Percentiles rank a stretch among this genome's conserved stretches.
phyloP scores from a whole-genome alignment of 2,113 vertebrate species.

The Scolopax mira region DNA sequence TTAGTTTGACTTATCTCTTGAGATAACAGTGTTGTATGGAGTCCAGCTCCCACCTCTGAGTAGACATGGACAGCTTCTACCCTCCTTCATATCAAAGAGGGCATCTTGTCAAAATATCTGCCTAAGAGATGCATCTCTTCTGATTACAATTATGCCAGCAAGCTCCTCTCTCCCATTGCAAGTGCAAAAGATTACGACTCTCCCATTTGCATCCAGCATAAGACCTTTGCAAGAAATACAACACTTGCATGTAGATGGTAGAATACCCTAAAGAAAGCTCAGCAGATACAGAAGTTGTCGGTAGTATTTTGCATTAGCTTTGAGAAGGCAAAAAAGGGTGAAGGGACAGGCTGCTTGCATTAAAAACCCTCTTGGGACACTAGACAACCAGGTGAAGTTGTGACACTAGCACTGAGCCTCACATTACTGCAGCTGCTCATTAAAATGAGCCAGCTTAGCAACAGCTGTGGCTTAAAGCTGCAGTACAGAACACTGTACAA shows the following conservation, averaged over 20 bases:
- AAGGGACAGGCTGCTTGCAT: not conserved
- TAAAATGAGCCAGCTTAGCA: not conserved
- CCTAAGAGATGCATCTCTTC: not conserved
- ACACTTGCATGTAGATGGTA: fast-evolving
- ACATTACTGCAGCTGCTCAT: not conserved
- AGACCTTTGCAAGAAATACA: not conserved
- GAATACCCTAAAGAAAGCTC: not conserved
- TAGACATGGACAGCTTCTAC: not conserved
- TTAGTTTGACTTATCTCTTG: not conserved
- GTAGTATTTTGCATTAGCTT: not conserved
- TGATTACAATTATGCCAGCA: not conserved
- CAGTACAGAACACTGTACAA: not conserved
- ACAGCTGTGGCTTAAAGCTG: not conserved
- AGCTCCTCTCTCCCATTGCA: not conserved
- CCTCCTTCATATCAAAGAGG: not conserved
- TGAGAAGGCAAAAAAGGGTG: not conserved
- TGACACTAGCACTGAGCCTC: not conserved
- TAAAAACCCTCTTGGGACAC: not conserved
- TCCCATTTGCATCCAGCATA: not conserved
- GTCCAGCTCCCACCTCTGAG: not conserved
- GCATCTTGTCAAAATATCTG: not conserved
- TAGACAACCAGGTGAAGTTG: not conserved
- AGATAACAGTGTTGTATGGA: not conserved
- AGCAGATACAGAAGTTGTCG: not conserved
- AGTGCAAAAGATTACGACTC: not conserved